Evolutionary conservation across 2,113 vertebrate genomes (phyloP).

Genomic region (Cervus canadensis): DNA sequence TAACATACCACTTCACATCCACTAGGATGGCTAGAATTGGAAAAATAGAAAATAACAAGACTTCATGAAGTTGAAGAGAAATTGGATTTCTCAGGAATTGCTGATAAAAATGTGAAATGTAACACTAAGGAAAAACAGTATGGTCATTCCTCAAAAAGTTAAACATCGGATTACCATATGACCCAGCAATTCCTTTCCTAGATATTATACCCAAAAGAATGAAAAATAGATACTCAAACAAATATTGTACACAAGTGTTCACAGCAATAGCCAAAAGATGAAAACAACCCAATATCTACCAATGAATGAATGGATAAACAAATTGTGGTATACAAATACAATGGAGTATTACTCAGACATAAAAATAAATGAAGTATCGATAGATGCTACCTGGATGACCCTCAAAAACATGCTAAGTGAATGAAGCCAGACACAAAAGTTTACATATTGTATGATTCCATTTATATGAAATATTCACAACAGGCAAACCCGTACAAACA

Average conservation of each 20-base stretch:
- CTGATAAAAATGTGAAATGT: not conserved
- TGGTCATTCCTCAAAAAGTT: not conserved
- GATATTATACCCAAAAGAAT: not conserved
- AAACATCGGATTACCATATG: not conserved
- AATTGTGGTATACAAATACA: not conserved
- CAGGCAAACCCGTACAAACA: not conserved
- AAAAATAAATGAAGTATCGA: not conserved
- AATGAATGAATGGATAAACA: not conserved
- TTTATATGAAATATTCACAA: not conserved
- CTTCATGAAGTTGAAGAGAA: not conserved
- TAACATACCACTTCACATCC: not conserved
- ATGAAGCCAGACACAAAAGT: conserved; percentile 1
- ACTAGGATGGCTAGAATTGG: not conserved
- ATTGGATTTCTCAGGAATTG: not conserved
- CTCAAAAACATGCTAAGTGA: not conserved
- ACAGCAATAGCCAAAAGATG: not conserved
- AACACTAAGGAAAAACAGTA: not conserved
- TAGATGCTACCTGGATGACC: not conserved
- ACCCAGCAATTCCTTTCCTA: not conserved
- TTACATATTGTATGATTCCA: not conserved
- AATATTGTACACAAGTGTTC: not conserved
- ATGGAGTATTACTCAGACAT: not conserved
- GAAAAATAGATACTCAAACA: conserved; percentile 1
- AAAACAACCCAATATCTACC: not conserved
- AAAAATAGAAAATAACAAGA: not conserved